Percentiles rank a stretch among this genome's conserved stretches.
Conservation (phyloP, 1,140 invertebrate genomes). For the Pseudachorutes palmiensis region DNA sequence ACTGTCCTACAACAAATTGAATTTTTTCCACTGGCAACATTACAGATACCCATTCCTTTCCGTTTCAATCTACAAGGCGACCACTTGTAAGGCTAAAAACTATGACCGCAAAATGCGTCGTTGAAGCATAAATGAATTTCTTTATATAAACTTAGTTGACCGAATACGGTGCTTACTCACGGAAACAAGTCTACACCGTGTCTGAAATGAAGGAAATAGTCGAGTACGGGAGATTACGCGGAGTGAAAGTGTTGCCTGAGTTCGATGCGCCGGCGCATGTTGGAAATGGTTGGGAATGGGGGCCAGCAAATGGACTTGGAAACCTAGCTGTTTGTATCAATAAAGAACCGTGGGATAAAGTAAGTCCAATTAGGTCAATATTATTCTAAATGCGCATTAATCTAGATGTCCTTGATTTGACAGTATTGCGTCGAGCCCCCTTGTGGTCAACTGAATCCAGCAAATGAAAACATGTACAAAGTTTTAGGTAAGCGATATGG, state of each 20-base stretch:
- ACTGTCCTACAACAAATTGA: constrained; percentile 72
- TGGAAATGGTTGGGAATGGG: constrained; percentile 70
- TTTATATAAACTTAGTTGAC: too few species aligned
- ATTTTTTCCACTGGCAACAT: constrained; percentile 84
- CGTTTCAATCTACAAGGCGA: constrained; percentile 58
- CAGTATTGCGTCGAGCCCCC: constrained; percentile 72
- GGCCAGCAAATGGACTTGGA: constrained; percentile 50
- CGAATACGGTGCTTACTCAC: constrained; percentile 62
- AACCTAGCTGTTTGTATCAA: constrained; percentile 50
- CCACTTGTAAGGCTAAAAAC: constrained; percentile 46
- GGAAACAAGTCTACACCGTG: constrained; percentile 59
- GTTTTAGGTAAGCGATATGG: constrained; percentile 46
- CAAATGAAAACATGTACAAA: constrained; percentile 62
- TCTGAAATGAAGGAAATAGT: constrained; percentile 62
- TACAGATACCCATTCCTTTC: constrained; percentile 79
- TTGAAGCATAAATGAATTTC: too few species aligned
- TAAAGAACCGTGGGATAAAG: constrained; percentile 60
- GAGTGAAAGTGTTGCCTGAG: constrained; percentile 69
- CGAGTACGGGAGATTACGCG: constrained; percentile 59
- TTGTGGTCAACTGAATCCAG: constrained; percentile 75
- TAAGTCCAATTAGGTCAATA: constrained; percentile 1
- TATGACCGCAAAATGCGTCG: too few species aligned
- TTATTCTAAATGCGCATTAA: background rate
- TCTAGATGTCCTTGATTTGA: background rate
- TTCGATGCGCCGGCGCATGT: constrained; percentile 75